These are phyloP conservation scores for Discoglossus pictus DNA, from an alignment of 2,797 vertebrate species.

Conservation along the genomic window DNA sequence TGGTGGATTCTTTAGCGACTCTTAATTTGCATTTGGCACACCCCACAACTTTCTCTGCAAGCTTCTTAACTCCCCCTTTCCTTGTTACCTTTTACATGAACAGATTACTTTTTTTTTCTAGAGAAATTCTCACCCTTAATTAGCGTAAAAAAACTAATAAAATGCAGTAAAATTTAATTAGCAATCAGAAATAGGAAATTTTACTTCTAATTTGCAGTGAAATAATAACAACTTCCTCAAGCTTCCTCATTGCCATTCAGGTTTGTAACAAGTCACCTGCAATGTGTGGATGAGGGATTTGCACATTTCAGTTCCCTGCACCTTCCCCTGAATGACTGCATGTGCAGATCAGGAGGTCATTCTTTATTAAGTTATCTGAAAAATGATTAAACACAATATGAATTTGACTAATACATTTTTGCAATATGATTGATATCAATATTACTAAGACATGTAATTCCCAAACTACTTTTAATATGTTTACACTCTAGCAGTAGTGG, in stretches of 20 bases:
- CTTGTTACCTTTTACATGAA: constrained; percentile 51
- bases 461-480: too few relatives aligned
- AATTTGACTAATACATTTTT: too few relatives aligned
- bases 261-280: constrained; percentile 25
- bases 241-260: background rate
- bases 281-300: background rate
- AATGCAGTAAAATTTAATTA: constrained; percentile 65
- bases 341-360: too few relatives aligned
- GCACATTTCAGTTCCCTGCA: too few relatives aligned
- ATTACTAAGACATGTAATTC: too few relatives aligned
- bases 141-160: constrained; percentile 59
- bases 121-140: constrained; percentile 55
- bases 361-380: too few relatives aligned
- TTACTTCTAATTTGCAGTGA: constrained; percentile 47
- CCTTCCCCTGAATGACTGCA: too few relatives aligned
- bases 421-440: too few relatives aligned
- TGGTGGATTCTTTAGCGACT: constrained; percentile 9
- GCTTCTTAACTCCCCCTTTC: constrained; percentile 45
- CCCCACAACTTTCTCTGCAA: constrained; percentile 24
- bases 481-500: too few relatives aligned
- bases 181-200: constrained; percentile 56
- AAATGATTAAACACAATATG: too few relatives aligned
- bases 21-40: constrained; percentile 47
- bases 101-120: constrained; percentile 53
- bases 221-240: constrained; percentile 61